A percentile compares a stretch with the other conserved stretches of the same genome.
These are phyloP conservation scores for Stenolophus ochropezus DNA, from an alignment of 2,888 invertebrate species.

Conservation along the genomic window DNA sequence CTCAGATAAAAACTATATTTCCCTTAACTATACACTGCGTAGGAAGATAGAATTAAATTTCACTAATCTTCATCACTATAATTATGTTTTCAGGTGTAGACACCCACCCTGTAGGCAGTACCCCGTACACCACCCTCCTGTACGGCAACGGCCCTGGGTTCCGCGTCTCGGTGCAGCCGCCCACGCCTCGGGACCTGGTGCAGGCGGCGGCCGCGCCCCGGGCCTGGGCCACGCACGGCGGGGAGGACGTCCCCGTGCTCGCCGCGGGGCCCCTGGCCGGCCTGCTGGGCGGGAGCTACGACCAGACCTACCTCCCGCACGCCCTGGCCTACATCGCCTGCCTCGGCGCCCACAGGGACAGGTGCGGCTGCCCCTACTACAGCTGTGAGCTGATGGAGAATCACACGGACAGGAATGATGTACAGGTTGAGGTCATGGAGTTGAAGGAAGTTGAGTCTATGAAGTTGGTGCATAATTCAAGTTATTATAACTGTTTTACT, in stretches of 20 bases:
- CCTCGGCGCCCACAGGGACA: constrained; percentile 71
- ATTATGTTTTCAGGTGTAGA: constrained; percentile 76
- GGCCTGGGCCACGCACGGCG: not conserved
- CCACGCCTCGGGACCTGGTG: not conserved
- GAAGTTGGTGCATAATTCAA: too few relatives aligned
- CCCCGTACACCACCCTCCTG: constrained; percentile 81
- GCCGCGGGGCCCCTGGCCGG: not conserved
- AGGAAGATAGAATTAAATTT: not conserved
- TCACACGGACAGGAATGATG: too few relatives aligned
- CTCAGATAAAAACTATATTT: not conserved
- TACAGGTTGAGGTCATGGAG: too few relatives aligned
- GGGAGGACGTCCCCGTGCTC: not conserved
- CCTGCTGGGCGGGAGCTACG: not conserved
- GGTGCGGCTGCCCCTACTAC: constrained; percentile 81
- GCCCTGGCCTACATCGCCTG: not conserved
- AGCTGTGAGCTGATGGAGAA: too few relatives aligned
- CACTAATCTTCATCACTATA: not conserved
- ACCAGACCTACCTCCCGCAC: not conserved
- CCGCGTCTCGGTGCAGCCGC: constrained; percentile 70
- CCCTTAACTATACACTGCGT: not conserved
- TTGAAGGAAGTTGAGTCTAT: too few relatives aligned
- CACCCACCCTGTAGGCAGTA: constrained; percentile 79
- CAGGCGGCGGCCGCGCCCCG: not conserved
- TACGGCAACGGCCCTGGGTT: constrained; percentile 83
- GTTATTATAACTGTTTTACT: too few relatives aligned